phyloP scores from a whole-genome alignment of 2,113 vertebrate species.

The Dromiciops gliroides region DNA sequence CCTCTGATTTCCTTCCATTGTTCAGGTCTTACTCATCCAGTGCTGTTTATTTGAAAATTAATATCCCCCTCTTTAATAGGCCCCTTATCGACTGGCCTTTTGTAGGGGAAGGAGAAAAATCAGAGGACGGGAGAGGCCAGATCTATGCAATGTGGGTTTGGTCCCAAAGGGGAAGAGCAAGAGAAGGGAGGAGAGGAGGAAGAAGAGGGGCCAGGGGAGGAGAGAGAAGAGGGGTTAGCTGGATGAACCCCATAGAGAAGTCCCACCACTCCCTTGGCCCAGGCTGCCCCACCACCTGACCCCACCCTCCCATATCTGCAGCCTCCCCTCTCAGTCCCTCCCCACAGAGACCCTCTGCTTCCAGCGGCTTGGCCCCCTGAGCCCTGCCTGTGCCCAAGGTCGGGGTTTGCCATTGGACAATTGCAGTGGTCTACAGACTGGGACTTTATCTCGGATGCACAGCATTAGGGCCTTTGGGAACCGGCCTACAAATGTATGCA shows the following conservation, averaged over 20 bases:
- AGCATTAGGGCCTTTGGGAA: slow-evolving; percentile 6
- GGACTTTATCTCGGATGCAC: slow-evolving; percentile 29
- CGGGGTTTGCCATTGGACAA: not conserved
- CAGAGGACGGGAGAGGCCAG: not conserved
- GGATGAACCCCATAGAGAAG: no score
- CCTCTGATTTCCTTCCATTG: not conserved
- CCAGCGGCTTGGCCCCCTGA: not conserved
- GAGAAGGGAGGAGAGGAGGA: not conserved
- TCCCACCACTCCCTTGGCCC: no score
- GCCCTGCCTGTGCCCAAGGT: not conserved
- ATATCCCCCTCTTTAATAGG: not conserved
- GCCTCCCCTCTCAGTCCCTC: not conserved
- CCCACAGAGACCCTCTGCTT: not conserved
- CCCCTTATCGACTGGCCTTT: not conserved
- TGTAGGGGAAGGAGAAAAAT: no score
- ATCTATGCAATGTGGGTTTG: not conserved
- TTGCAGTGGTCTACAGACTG: not conserved
- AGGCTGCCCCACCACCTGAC: no score
- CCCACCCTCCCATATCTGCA: not conserved
- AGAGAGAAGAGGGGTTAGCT: not conserved
- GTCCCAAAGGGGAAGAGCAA: no score
- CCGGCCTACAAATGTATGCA: slow-evolving; percentile 9
- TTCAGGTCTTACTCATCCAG: accelerated
- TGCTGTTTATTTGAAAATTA: not conserved
- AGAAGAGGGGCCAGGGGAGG: not conserved